Evolutionary conservation across 2,888 invertebrate species (phyloP), one percentile per base, ranked within the genome.

Genomic region (Malacosoma neustria): DNA sequence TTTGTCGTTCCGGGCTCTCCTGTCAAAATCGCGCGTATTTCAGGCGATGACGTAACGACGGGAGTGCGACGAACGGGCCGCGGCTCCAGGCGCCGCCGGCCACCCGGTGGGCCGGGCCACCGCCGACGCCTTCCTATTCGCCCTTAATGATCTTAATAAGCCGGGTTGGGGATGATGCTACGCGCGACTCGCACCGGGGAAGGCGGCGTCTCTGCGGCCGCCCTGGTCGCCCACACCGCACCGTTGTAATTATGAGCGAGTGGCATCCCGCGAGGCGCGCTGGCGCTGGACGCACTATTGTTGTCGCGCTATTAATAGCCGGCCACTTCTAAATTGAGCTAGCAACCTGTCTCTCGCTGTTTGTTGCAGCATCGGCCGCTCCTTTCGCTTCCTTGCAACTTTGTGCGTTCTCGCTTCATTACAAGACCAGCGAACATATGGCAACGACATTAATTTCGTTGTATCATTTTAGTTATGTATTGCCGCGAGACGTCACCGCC

Each of bases 11-110:
- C 61, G 66, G 61, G 48, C 54, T 46, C 54, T 52, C 54, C 53
- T 54, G 55, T 57, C 48, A 48, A 51, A 54, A 52, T 44, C 61
- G 54, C 58, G 56, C 57, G 64, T 71, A 71, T 71, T 70, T 70
- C 65, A 72, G 71, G 66, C 63, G 63, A 55, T 71, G 72, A 68
- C 73, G 71, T 64, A 51, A 69, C 57, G 48, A 48, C 57, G 54
- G 55, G 56, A 55, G 63, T 51, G 59, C 51, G 41, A n/a, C n/a
- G n/a, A n/a, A n/a, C 45, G 48, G 42, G 43, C 47, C 59, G 49
- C 56, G 60, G 59, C 63, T 61, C 63, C 61, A 54, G 61, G 59
- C 57, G 59, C 58, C 56, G 49, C 50, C 49, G 7, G 14, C 5
- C 32, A 6, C 13, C 2, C 6, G 32, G 2, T 5, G 3, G 2